Percentiles rank a stretch among this genome's conserved stretches.
phyloP scores from a whole-genome alignment of 2,113 vertebrate genomes.

The Bos javanicus region DNA sequence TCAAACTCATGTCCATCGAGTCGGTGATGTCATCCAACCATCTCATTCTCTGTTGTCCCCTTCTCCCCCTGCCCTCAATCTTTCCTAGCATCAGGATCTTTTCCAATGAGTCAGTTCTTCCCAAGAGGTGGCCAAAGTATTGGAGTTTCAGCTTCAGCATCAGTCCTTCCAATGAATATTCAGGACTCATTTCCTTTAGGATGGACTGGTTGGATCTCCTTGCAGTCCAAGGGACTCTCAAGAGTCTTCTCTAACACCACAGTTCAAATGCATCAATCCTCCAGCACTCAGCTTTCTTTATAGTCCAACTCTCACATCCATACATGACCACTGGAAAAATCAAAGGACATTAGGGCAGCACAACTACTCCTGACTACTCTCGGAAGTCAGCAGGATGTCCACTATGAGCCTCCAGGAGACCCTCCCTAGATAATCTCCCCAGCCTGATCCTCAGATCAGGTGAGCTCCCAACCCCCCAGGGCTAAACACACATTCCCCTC shows the following conservation, averaged over 20 bases:
- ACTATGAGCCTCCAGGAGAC: not conserved
- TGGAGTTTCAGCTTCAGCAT: not conserved
- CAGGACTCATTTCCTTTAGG: not conserved
- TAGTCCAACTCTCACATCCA: not conserved
- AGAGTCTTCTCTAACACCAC: not conserved
- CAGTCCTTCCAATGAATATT: not conserved
- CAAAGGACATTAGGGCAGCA: no score
- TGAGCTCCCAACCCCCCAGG: not conserved
- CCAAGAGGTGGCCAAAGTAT: fast-evolving
- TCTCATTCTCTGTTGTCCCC: not conserved
- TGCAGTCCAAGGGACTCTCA: not conserved
- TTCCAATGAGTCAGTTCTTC: not conserved
- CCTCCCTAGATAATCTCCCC: not conserved
- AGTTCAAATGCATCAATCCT: not conserved
- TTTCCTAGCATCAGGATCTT: not conserved
- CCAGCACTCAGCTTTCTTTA: not conserved
- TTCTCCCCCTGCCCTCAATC: not conserved
- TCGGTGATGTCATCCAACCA: not conserved
- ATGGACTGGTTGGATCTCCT: not conserved
- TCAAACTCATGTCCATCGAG: not conserved
- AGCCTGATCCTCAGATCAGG: not conserved
- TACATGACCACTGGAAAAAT: not conserved
- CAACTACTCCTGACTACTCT: not conserved
- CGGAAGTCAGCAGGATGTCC: not conserved
- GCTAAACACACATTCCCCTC: not conserved